Evolutionary conservation across 2,888 invertebrate genomes (phyloP).

Genomic region (Hypercompe scribonia): DNA sequence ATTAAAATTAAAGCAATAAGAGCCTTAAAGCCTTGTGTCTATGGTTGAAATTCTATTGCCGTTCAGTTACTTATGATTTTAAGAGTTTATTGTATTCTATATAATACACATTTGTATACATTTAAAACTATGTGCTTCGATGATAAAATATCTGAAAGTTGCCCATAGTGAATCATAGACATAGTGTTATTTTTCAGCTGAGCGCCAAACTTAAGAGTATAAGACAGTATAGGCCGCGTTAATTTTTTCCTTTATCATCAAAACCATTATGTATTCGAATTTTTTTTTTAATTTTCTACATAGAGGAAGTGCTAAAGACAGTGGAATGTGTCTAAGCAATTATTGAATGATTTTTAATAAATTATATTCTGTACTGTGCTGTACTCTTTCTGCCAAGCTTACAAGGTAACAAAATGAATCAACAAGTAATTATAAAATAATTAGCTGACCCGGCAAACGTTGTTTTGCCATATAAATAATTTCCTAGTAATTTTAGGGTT

Average conservation of each 20-base stretch:
- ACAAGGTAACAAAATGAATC: background rate
- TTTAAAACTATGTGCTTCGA: background rate
- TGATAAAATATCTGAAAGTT: background rate
- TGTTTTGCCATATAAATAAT: too few species aligned
- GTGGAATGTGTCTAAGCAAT: background rate
- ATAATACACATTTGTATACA: background rate
- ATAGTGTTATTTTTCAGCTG: background rate
- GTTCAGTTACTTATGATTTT: background rate
- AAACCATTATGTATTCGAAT: background rate
- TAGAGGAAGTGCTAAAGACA: background rate
- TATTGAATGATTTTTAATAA: background rate
- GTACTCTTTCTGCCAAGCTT: background rate
- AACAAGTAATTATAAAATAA: background rate
- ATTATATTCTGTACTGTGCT: background rate
- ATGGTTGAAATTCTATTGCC: background rate
- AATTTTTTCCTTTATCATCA: background rate
- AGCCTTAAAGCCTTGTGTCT: background rate
- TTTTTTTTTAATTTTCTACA: background rate
- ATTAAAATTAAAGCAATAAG: background rate
- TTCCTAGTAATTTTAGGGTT: too few species aligned
- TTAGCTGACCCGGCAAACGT: too few species aligned
- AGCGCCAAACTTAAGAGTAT: background rate
- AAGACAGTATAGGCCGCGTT: background rate
- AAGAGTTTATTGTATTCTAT: background rate
- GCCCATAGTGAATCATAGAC: background rate